A percentile compares a stretch with the other conserved stretches of the same genome.
phyloP scores from a whole-genome alignment of 2,888 invertebrate genomes.

The Caenorhabditis afra region DNA sequence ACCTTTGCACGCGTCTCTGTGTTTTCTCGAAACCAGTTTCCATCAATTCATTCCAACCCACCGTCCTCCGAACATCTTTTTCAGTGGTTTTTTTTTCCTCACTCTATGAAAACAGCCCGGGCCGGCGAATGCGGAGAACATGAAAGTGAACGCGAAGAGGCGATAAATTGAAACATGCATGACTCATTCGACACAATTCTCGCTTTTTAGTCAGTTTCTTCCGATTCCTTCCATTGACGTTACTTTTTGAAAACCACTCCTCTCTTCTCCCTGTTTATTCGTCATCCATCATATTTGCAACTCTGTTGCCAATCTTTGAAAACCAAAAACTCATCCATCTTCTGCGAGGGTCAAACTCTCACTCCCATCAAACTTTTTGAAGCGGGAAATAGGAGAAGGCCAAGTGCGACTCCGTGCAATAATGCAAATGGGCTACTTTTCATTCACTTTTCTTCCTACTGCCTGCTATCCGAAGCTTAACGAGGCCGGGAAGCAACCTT shows the following conservation, averaged over 20 bases:
- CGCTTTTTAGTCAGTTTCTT: constrained; percentile 10
- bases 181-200: constrained; percentile 34
- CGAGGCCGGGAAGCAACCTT: constrained; percentile 18
- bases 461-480: not conserved
- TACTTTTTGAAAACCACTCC: not conserved
- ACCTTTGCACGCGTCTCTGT: constrained; percentile 8
- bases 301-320: constrained; percentile 43
- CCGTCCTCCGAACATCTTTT: constrained; percentile 3
- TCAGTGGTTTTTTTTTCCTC: constrained; percentile 9
- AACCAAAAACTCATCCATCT: constrained; percentile 47
- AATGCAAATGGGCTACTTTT: constrained; percentile 42
- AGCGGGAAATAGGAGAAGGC: no score
- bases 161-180: constrained; percentile 47
- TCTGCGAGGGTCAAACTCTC: constrained; percentile 44
- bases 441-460: constrained; percentile 6
- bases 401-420: constrained; percentile 15
- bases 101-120: constrained; percentile 24
- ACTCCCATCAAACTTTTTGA: constrained; percentile 19
- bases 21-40: constrained; percentile 23
- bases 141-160: constrained; percentile 20
- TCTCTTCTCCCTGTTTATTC: constrained; percentile 21
- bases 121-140: constrained; percentile 33
- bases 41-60: constrained; percentile 31
- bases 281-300: constrained; percentile 42
- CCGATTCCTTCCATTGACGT: constrained; percentile 1